A percentile compares a stretch with the other conserved stretches of the same genome.
Evolutionary conservation across 2,797 vertebrate genomes (phyloP).

Genomic region (Gadopsis marmoratus): DNA sequence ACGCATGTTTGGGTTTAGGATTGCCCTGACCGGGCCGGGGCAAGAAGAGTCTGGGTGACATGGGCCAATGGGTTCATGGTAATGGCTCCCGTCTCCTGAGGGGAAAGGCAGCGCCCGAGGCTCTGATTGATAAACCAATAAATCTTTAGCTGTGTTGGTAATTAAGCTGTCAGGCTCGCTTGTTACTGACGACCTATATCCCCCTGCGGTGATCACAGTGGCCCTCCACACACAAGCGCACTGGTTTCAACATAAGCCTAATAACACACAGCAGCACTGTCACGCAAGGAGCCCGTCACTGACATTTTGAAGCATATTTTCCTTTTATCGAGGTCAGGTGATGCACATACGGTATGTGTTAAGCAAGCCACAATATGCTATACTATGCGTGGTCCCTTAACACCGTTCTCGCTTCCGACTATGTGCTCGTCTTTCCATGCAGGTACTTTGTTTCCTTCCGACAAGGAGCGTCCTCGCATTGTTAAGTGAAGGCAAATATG

Average conservation of each 20-base stretch:
- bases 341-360: not conserved
- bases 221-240: slow-evolving; percentile 72
- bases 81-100: slow-evolving; percentile 88
- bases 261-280: slow-evolving; percentile 56
- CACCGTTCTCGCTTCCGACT: not conserved
- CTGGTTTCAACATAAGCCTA: slow-evolving; percentile 85
- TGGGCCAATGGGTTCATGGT: slow-evolving; percentile 87
- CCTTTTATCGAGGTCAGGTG: slow-evolving; percentile 39
- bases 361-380: not conserved
- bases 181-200: slow-evolving; percentile 88
- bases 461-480: slow-evolving; percentile 9
- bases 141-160: slow-evolving; percentile 96
- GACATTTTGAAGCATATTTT: slow-evolving; percentile 38
- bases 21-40: slow-evolving; percentile 67
- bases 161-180: slow-evolving; percentile 94
- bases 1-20: slow-evolving; percentile 46
- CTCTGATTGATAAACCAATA: slow-evolving; percentile 98
- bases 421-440: slow-evolving; percentile 2
- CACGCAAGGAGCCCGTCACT: slow-evolving; percentile 45
- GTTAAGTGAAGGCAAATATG: slow-evolving; percentile 25
- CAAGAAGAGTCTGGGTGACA: slow-evolving; percentile 84
- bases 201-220: slow-evolving; percentile 75
- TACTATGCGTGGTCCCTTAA: not conserved
- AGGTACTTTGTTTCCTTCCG: slow-evolving; percentile 6
- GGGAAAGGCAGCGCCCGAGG: slow-evolving; percentile 88